A percentile compares a stretch with the other conserved stretches of the same genome.
Conservation (phyloP, 2,888 invertebrate species). For the Celastrina argiolus region DNA sequence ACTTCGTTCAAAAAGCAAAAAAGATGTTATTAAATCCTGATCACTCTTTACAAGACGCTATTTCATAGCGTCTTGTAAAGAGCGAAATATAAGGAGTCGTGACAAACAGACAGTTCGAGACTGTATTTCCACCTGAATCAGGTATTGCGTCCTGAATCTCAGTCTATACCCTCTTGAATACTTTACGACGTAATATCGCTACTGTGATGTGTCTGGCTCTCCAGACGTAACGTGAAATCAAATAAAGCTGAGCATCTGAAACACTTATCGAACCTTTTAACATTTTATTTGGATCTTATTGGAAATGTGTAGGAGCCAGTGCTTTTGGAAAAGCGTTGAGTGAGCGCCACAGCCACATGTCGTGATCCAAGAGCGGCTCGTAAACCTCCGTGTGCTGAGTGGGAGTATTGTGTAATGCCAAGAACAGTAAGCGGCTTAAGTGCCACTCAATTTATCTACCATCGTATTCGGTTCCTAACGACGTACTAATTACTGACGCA, state of each 20-base stretch:
- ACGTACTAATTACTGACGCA: too few relatives aligned
- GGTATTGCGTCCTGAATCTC: not conserved
- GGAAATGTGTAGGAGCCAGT: not conserved
- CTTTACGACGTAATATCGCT: not conserved
- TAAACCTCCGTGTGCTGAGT: too few relatives aligned
- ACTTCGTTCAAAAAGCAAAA: too few relatives aligned
- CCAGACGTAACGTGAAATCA: not conserved
- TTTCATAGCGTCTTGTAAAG: not conserved
- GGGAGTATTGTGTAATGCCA: too few relatives aligned
- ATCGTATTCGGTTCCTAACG: too few relatives aligned
- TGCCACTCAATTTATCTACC: too few relatives aligned
- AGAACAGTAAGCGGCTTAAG: too few relatives aligned
- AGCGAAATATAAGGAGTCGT: not conserved
- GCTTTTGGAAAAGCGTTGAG: not conserved
- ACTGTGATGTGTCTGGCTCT: not conserved
- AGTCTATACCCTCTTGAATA: not conserved
- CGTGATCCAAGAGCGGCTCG: too few relatives aligned
- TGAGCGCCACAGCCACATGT: not conserved
- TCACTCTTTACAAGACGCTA: too few relatives aligned
- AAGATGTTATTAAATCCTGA: too few relatives aligned
- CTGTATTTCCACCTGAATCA: not conserved
- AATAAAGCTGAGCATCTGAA: not conserved
- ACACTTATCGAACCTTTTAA: not conserved
- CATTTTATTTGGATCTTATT: not conserved
- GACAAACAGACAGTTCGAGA: constrained; percentile 26